Conservation (phyloP, 2,888 invertebrate genomes). For the Odontomyia ornata region DNA sequence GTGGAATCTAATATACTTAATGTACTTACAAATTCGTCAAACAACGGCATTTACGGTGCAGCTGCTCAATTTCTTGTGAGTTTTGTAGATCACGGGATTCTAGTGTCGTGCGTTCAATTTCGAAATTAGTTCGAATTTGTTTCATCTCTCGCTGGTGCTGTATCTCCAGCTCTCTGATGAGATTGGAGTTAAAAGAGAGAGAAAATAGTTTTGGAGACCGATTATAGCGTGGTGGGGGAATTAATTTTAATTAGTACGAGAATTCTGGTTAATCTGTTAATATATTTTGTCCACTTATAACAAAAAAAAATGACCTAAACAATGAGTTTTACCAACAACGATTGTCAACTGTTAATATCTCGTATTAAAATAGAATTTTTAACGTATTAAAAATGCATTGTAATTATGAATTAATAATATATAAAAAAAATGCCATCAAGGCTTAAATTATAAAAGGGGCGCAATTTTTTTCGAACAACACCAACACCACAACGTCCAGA, state of each 20-base stretch:
- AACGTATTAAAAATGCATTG: too few relatives aligned
- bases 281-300: too few relatives aligned
- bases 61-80: slow-evolving; percentile 67
- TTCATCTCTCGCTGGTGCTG: slow-evolving; percentile 62
- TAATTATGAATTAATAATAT: too few relatives aligned
- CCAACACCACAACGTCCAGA: too few relatives aligned
- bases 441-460: too few relatives aligned
- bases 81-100: slow-evolving; percentile 66
- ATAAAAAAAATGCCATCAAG: too few relatives aligned
- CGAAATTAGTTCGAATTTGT: slow-evolving; percentile 63
- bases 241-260: slow-evolving; percentile 31
- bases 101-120: slow-evolving; percentile 61
- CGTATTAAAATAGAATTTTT: too few relatives aligned
- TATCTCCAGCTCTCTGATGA: slow-evolving; percentile 65
- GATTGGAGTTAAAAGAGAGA: slow-evolving; percentile 46
- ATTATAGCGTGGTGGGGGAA: slow-evolving; percentile 46
- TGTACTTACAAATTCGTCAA: slow-evolving; percentile 68
- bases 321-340: too few relatives aligned
- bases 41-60: slow-evolving; percentile 68
- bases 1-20: not conserved
- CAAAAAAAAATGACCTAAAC: too few relatives aligned
- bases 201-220: slow-evolving; percentile 52
- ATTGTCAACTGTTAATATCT: too few relatives aligned
- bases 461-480: too few relatives aligned
- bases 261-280: too few relatives aligned